A percentile compares a stretch with the other conserved stretches of the same genome.
Conservation (phyloP, 2,888 invertebrate species). For the Acrobeloides nanus region DNA sequence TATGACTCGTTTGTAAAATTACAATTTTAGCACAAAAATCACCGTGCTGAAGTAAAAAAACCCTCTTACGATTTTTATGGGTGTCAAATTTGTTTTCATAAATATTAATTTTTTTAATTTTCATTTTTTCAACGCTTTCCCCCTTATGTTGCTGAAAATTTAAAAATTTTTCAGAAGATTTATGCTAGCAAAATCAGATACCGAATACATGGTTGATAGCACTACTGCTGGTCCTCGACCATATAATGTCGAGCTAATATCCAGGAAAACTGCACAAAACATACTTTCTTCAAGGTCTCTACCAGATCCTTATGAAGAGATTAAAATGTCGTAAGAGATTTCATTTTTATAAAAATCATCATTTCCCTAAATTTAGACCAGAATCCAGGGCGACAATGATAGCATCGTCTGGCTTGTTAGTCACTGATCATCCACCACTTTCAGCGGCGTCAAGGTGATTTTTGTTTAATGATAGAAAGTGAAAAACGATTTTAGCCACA, state of each 20-base stretch:
- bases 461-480: too few relatives aligned
- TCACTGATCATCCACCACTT: too few relatives aligned
- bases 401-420: conserved; percentile 15
- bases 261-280: conserved; percentile 42
- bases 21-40: too few relatives aligned
- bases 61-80: too few relatives aligned
- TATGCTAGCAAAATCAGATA: conserved; percentile 19
- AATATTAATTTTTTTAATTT: conserved; percentile 12
- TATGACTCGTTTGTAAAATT: too few relatives aligned
- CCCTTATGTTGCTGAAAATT: not conserved
- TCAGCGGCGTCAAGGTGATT: too few relatives aligned
- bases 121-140: too few relatives aligned
- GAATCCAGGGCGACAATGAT: conserved; percentile 25
- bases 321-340: conserved; percentile 25
- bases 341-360: conserved; percentile 10
- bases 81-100: not conserved
- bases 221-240: conserved; percentile 42
- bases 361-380: conserved; percentile 17
- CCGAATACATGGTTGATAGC: conserved; percentile 48
- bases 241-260: conserved; percentile 48
- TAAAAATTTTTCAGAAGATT: conserved; percentile 9
- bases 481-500: too few relatives aligned
- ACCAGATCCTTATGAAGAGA: conserved; percentile 38
- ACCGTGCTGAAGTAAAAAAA: too few relatives aligned
- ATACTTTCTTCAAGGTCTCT: conserved; percentile 33